phyloP scores from a whole-genome alignment of 2,888 invertebrate genomes.

The Neocrepidodera transversa region DNA sequence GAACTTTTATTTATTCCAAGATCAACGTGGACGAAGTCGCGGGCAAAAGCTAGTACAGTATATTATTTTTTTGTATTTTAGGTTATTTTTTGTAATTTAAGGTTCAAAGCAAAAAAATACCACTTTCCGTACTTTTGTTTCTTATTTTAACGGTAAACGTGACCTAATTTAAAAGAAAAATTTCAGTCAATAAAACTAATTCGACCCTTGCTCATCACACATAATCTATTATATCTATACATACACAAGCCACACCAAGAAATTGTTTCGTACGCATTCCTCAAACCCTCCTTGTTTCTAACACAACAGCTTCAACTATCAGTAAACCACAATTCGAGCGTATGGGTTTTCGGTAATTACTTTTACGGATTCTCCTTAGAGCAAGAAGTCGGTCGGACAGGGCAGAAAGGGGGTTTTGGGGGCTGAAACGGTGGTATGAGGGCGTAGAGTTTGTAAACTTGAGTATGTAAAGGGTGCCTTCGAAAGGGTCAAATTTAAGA shows the following conservation, averaged over 20 bases:
- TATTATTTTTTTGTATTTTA: no score
- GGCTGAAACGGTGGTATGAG: neutral
- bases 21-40: no score
- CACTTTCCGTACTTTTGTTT: no score
- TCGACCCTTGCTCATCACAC: no score
- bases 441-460: constrained; percentile 14
- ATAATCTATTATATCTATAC: no score
- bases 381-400: constrained; percentile 23
- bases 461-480: constrained; percentile 14
- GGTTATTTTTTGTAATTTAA: no score
- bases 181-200: no score
- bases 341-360: constrained; percentile 26
- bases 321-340: constrained; percentile 25
- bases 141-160: no score
- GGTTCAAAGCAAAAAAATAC: no score
- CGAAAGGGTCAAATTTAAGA: constrained; percentile 19
- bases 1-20: no score
- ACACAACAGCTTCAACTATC: constrained; percentile 9
- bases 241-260: constrained; percentile 7
- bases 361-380: constrained; percentile 16
- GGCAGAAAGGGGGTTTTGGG: constrained; percentile 5
- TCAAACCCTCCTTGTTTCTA: constrained; percentile 13
- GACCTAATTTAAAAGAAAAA: no score
- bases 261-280: constrained; percentile 19
- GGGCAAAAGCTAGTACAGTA: no score